phyloP scores from a whole-genome alignment of 2,888 invertebrate genomes.

The Eledona agricola region DNA sequence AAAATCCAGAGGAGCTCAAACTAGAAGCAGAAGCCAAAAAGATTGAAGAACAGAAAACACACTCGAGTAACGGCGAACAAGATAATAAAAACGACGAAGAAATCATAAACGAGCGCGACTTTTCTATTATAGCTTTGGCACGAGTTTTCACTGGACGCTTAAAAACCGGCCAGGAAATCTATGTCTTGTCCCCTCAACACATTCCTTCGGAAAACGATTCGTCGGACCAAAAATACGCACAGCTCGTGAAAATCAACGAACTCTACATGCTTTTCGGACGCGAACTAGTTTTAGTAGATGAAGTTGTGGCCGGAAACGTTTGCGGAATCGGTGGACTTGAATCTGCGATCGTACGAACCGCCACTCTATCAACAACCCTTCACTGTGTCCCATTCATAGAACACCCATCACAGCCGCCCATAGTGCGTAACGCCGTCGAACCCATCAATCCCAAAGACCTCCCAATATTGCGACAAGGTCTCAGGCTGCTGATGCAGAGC shows the following conservation, averaged over 20 bases:
- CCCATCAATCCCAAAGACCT: constrained; percentile 84
- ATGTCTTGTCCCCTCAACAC: constrained; percentile 88
- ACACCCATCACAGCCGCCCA: constrained; percentile 80
- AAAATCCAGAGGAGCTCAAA: no score
- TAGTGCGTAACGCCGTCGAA: constrained; percentile 93
- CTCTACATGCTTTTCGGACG: constrained; percentile 93
- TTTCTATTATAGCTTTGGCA: constrained; percentile 85
- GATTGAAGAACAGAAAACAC: constrained; percentile 17
- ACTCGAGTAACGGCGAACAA: constrained; percentile 22
- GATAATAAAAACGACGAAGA: constrained; percentile 47
- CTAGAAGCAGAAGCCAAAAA: constrained; percentile 7
- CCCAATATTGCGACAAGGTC: constrained; percentile 75
- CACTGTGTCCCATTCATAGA: constrained; percentile 91
- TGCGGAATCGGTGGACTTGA: constrained; percentile 89
- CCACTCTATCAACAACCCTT: constrained; percentile 83
- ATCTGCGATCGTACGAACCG: constrained; percentile 85
- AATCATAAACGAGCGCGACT: constrained; percentile 18
- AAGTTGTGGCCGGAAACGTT: constrained; percentile 90
- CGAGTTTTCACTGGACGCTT: constrained; percentile 91
- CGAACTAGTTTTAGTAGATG: constrained; percentile 81
- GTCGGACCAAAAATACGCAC: constrained; percentile 62
- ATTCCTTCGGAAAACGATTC: constrained; percentile 68
- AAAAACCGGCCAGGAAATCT: constrained; percentile 78
- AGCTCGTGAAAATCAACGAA: constrained; percentile 71
- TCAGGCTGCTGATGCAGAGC: constrained; percentile 89